These are phyloP conservation scores for Tonatia bakeri DNA, from an alignment of 2,113 vertebrate genomes.

Conservation along the genomic window DNA sequence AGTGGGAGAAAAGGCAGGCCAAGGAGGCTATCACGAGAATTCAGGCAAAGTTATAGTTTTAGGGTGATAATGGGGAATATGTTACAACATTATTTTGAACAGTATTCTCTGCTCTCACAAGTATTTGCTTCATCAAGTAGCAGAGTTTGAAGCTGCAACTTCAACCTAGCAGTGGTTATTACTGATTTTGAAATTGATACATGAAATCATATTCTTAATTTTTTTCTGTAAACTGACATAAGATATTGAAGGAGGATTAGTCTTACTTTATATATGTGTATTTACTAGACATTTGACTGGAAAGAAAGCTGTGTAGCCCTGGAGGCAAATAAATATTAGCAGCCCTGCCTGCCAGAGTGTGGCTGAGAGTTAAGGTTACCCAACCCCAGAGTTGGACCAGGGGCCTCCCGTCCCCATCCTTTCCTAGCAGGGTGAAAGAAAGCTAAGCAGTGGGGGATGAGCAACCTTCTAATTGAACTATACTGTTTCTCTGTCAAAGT, in stretches of 20 bases:
- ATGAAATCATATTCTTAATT: constrained; percentile 72
- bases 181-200: constrained; percentile 77
- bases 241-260: constrained; percentile 61
- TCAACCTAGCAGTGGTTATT: constrained; percentile 66
- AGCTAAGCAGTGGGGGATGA: constrained; percentile 45
- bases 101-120: not conserved
- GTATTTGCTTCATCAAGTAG: constrained; percentile 61
- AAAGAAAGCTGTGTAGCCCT: not conserved
- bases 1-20: not conserved
- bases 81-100: not conserved
- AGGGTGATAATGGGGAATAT: no score
- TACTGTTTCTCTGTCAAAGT: constrained; percentile 45
- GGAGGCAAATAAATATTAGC: constrained; percentile 35
- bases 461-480: constrained; percentile 32
- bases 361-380: constrained; percentile 55
- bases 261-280: constrained; percentile 20
- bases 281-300: not conserved
- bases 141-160: constrained; percentile 63
- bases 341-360: constrained; percentile 40
- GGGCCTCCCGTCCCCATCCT: constrained; percentile 28
- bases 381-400: not conserved
- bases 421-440: constrained; percentile 56
- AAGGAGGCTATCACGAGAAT: not conserved
- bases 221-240: constrained; percentile 65
- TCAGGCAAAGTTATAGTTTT: not conserved